Evolutionary conservation across 2,888 invertebrate species (phyloP), one percentile per base, ranked within the genome.

Genomic region (Mimas tiliae): DNA sequence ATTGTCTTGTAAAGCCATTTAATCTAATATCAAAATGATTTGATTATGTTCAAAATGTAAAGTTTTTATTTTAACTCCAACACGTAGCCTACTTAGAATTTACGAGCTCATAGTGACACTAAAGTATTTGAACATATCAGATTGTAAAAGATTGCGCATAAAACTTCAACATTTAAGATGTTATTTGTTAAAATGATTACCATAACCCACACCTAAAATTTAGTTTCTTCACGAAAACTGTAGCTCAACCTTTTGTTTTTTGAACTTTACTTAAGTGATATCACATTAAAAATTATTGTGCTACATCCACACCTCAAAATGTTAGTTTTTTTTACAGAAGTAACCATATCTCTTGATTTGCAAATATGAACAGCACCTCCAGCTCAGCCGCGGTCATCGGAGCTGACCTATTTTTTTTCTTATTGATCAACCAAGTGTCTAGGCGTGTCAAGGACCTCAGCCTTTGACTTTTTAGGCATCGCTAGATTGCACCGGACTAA

Each of bases 401-500:
- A 42, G 58, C 58, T 58, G 58, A 19, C 42, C 58, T 19, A 58
- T 38, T 42, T 58, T 42, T 58, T 58, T 38, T 55, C 19, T 42
- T 42, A 12, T 42, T 58, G 38, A 58, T 58, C 42, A 58, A 58
- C 16, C 34, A 19, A 58, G 58, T 58, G 38, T 6, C 53, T 27
- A 53, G 58, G 42, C 19, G 58, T 58, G 58, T 58, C 58, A 58
- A 58, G 58, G 58, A 58, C 58, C n/a, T 8, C 11, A 58, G 58
- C 58, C 58, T 58, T 16, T 58, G 58, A 58, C 58, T 58, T n/a
- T 58, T 58, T 58, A 58, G 58, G 58, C 58, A 42, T 58, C 58
- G 38, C 6, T 34, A 11, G 38, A 55, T 55, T 42, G 58, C 58
- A 58, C 38, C 58, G 58, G 58, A 42, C 45, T 45, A 45, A 45